Evolutionary conservation across 2,888 invertebrate species (phyloP).

Genomic region (Loripinus fragilis): DNA sequence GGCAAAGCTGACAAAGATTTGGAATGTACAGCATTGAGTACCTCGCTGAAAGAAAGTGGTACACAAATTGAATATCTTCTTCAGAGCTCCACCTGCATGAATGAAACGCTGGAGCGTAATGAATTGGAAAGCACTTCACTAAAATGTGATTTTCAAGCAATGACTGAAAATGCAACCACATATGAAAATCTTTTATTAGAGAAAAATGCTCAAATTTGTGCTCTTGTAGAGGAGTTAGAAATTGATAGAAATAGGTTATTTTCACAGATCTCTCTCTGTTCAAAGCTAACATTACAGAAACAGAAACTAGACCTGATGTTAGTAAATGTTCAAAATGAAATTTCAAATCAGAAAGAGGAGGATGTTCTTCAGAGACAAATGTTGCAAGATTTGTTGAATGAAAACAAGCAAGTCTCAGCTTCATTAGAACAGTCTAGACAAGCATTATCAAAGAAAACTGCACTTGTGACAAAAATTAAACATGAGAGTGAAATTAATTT

Average conservation of each 20-base stretch:
- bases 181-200: not conserved
- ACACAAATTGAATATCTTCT: slow-evolving; percentile 44
- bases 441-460: not conserved
- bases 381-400: not conserved
- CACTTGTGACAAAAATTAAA: not conserved
- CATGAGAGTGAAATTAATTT: not conserved
- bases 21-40: not conserved
- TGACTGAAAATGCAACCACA: not conserved
- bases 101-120: slow-evolving; percentile 33
- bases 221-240: slow-evolving; percentile 1
- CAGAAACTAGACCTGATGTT: not conserved
- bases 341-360: not conserved
- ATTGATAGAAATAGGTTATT: not conserved
- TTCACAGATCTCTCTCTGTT: not conserved
- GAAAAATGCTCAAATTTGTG: not conserved
- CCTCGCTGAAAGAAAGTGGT: not conserved
- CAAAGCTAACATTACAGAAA: not conserved
- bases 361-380: not conserved
- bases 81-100: slow-evolving; percentile 42
- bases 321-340: not conserved
- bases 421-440: slow-evolving; percentile 5
- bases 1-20: not conserved
- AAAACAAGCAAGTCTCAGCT: not conserved
- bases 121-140: slow-evolving; percentile 32
- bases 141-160: not conserved